Percentiles rank a stretch among this genome's conserved stretches.
phyloP scores from a whole-genome alignment of 2,113 vertebrate species.

The Platycercus adscitus region DNA sequence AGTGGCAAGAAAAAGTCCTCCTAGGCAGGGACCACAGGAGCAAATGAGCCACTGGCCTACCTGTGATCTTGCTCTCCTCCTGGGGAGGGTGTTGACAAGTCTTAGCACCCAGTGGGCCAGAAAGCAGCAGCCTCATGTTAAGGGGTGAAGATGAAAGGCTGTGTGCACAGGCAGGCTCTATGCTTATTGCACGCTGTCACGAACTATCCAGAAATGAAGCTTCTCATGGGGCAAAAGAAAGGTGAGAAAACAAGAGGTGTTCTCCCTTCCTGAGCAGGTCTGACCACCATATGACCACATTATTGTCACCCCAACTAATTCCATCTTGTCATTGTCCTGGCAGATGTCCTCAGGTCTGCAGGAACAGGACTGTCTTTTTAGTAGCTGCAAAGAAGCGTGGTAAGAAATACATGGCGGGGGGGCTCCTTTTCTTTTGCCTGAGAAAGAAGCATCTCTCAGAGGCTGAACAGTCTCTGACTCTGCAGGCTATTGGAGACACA shows the following conservation, averaged over 20 bases:
- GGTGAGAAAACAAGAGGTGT: constrained; percentile 22
- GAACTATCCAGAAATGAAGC: not conserved
- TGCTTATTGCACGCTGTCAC: not conserved
- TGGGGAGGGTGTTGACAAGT: not conserved
- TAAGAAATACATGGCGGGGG: not conserved
- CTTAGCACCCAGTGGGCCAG: not conserved
- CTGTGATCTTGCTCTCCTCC: not conserved
- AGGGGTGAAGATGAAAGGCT: not conserved
- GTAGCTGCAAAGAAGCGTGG: not conserved
- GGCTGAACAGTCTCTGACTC: not conserved
- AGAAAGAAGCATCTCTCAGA: not conserved
- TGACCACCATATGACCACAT: constrained; percentile 38
- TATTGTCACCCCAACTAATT: not conserved
- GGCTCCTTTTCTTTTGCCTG: not conserved
- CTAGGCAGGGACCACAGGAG: not conserved
- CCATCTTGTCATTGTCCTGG: not conserved
- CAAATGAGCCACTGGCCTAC: not conserved
- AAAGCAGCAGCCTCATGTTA: not conserved
- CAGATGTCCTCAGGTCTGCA: not conserved
- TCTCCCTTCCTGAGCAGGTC: not conserved
- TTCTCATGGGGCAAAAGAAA: not conserved
- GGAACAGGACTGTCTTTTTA: not conserved
- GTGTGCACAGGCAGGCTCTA: not conserved
- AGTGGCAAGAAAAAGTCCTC: not conserved
- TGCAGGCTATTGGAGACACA: not conserved